Evolutionary conservation across 1,140 invertebrate genomes (phyloP), one percentile per base, ranked within the genome.

Genomic region (Caenorhabditis remanei): DNA sequence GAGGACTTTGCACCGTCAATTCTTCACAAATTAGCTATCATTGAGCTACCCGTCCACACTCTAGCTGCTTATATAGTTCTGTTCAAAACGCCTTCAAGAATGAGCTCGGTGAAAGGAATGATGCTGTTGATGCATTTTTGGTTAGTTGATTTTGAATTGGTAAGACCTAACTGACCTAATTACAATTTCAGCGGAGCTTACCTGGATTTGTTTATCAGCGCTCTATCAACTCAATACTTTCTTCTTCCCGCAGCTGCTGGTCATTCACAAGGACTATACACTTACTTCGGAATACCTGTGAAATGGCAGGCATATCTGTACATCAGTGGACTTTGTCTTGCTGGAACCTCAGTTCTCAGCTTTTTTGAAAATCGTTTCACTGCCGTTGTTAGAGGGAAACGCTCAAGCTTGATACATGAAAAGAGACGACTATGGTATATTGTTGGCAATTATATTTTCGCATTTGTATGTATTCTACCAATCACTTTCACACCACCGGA

Each of bases 71-170:
- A 43, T 46, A 19, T 71, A 5, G 16, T 71, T 9, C 4, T 71
- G 16, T 71, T 71, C 65, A 71, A 71, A 19, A 71, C 65, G 14
- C 65, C 65, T 4, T 8, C 65, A 4, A 71, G 4, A 71, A 71
- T 71, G 65, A 32, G 32, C 13, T 24, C 61, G 9, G 61, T 63
- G 21, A 63, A 63, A 63, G 19, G 65, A 4, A 43, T 71, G 65
- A 46, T 71, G 65, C 46, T 71, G 5, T 16, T 46, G 4, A 71
- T 71, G 65, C 65, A 71, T 71, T 32, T 71, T n/a, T 71, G 65
- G 65, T 71, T 43, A 11, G 21, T 32, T n/a, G 0, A 32, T 5
- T 46, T 46, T 5, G 5, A 41, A 40, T 40, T 3, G 32, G 2
- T 32, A 2, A 32, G 32, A 32, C 40, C 61, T 1, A 71, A 14